These are phyloP conservation scores for Scaptomyza flava DNA, from an alignment of 2,888 invertebrate genomes.

Conservation along the genomic window DNA sequence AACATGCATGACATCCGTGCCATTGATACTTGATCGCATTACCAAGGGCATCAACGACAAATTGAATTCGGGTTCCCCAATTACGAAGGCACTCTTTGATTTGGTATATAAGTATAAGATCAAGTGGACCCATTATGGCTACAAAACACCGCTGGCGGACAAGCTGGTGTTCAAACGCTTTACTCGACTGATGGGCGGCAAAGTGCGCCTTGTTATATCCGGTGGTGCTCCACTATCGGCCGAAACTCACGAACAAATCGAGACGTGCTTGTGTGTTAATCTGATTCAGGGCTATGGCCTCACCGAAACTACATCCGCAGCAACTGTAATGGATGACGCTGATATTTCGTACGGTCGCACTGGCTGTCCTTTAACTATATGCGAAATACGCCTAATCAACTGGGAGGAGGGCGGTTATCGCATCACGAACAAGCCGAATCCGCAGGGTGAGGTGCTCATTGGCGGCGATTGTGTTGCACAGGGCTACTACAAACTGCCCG, in stretches of 20 bases:
- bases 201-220: constrained; percentile 93
- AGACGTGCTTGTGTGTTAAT: constrained; percentile 94
- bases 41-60: constrained; percentile 98
- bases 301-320: constrained; percentile 98
- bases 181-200: constrained; percentile 93
- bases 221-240: constrained; percentile 98
- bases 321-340: constrained; percentile 90
- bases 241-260: constrained; percentile 97
- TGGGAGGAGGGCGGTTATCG: constrained; percentile 98
- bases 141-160: constrained; percentile 91
- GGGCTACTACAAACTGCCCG: constrained; percentile 96
- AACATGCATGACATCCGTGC: constrained; percentile 97
- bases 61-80: constrained; percentile 91
- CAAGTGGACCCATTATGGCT: constrained; percentile 93
- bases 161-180: constrained; percentile 85
- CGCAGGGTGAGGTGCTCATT: constrained; percentile 93
- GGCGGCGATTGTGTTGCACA: constrained; percentile 96
- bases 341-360: constrained; percentile 90
- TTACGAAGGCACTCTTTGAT: constrained; percentile 94
- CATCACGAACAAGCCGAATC: constrained; percentile 93
- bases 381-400: constrained; percentile 93
- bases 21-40: constrained; percentile 98
- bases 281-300: constrained; percentile 98
- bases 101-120: constrained; percentile 97
- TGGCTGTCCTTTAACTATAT: constrained; percentile 93